Evolutionary conservation across 2,113 vertebrate species (phyloP), one percentile per base, ranked within the genome.

Genomic region (Oreochromis tanganicae): DNA sequence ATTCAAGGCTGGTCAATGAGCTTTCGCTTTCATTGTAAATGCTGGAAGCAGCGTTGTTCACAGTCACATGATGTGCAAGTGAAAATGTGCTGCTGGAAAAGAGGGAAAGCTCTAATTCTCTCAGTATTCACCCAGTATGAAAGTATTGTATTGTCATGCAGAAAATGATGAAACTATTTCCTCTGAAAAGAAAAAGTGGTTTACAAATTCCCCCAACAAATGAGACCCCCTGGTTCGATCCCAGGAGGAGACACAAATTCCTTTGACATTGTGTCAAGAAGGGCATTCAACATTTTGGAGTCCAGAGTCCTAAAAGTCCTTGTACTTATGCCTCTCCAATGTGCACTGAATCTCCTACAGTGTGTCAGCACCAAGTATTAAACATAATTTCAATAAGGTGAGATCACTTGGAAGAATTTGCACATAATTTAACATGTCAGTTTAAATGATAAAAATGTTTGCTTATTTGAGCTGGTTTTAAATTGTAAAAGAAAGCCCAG

Each of bases 31-130:
- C 24, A 50, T 56, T 82, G 88, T 48, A 90, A 90, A 46, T 75
- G 86, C 92, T 90, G 82, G 86, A 93, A 94, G 75, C 59, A 1
- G 43, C 19, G 73, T 81, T 84, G 88, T 87, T 80, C 1, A 41
- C 4, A 3, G 16, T 89, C 88, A 83, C 24, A 48, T 83, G 19
- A 89, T 19, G 34, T 4, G 16, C 46, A 32, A 78, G 27, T 52
- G 71, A 75, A 75, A 50, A 29, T 0, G 24, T 75, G 71, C 24
- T 19, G 24, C 71, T 75, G 46, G 46, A 11, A 79, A 80, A 54
- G 43, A 41, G 27, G 73, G 73, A 52, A 50, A 78, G 73, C 17
- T 52, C 5, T 0, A 13, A 32, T 32, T 32, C 4, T 0, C 46
- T n/a, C 46, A 12, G 41, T 32, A 75, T 1, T 75, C 9, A 1